phyloP scores from a whole-genome alignment of 2,797 vertebrate genomes.

The Crocidura indochinensis region DNA sequence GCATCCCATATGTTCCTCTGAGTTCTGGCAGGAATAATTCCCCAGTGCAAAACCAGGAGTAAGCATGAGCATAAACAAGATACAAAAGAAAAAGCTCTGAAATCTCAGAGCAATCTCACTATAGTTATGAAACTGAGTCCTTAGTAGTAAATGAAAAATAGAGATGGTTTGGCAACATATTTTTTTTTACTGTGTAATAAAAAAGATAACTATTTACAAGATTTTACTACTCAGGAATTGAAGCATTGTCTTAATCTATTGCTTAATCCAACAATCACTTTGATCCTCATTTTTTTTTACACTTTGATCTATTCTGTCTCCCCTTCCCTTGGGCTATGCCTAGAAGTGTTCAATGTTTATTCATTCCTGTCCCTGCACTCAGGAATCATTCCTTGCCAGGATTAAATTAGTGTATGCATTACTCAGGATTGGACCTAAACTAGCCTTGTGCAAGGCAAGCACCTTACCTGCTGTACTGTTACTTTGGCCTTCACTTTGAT shows the following conservation, averaged over 20 bases:
- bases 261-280: slow-evolving; percentile 2
- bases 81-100: slow-evolving; percentile 30
- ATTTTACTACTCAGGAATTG: neutral
- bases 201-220: neutral
- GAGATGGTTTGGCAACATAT: neutral
- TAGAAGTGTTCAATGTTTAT: too few species aligned
- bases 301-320: neutral
- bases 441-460: too few species aligned
- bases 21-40: too few species aligned
- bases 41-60: too few species aligned
- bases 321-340: neutral
- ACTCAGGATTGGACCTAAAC: too few species aligned
- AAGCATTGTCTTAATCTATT: neutral
- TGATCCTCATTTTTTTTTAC: slow-evolving; percentile 6
- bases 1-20: too few species aligned
- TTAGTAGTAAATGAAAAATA: neutral
- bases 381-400: too few species aligned
- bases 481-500: neutral
- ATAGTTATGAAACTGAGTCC: neutral
- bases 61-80: too few species aligned
- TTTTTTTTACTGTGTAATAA: neutral
- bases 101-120: neutral
- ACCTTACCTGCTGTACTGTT: too few species aligned
- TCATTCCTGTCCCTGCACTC: too few species aligned
- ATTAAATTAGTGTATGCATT: too few species aligned